These are phyloP conservation scores for Drosophila borealis DNA, from an alignment of 2,888 invertebrate genomes.

Conservation along the genomic window DNA sequence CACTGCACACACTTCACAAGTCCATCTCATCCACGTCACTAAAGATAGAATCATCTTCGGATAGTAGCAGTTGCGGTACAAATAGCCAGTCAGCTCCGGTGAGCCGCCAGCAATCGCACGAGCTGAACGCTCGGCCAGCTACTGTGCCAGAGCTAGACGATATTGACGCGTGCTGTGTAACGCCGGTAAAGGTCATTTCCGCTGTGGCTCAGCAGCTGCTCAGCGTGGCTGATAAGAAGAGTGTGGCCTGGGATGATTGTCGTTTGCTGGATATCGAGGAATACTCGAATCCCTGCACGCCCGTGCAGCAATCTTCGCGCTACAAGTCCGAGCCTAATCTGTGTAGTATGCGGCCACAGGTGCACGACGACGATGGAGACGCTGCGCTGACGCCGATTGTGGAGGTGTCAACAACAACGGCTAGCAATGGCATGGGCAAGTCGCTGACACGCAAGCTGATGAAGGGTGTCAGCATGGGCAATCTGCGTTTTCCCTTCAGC, in stretches of 20 bases:
- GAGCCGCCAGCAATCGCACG: slow-evolving; percentile 80
- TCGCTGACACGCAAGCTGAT: slow-evolving; percentile 81
- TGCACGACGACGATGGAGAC: slow-evolving; percentile 25
- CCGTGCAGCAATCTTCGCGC: slow-evolving; percentile 73
- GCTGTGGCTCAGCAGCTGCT: slow-evolving; percentile 68
- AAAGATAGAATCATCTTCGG: slow-evolving; percentile 64
- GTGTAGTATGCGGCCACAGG: slow-evolving; percentile 66
- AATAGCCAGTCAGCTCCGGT: slow-evolving; percentile 79
- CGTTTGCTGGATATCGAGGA: slow-evolving; percentile 68
- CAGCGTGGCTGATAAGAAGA: slow-evolving; percentile 67
- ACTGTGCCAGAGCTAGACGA: slow-evolving; percentile 59
- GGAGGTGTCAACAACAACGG: slow-evolving; percentile 44
- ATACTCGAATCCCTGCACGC: slow-evolving; percentile 72
- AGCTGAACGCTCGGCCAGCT: slow-evolving; percentile 39
- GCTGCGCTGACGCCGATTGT: slow-evolving; percentile 52
- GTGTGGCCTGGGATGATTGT: slow-evolving; percentile 77
- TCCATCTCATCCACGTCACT: slow-evolving; percentile 84
- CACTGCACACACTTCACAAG: slow-evolving; percentile 77
- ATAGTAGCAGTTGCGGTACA: slow-evolving; percentile 58
- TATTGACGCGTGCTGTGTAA: slow-evolving; percentile 63
- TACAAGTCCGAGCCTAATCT: slow-evolving; percentile 84
- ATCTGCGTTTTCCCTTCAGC: slow-evolving; percentile 82
- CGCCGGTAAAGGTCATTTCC: slow-evolving; percentile 74
- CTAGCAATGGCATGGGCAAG: slow-evolving; percentile 53
- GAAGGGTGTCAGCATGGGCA: slow-evolving; percentile 84